phyloP scores from a whole-genome alignment of 2,113 vertebrate species.

The Pogona vitticeps region DNA sequence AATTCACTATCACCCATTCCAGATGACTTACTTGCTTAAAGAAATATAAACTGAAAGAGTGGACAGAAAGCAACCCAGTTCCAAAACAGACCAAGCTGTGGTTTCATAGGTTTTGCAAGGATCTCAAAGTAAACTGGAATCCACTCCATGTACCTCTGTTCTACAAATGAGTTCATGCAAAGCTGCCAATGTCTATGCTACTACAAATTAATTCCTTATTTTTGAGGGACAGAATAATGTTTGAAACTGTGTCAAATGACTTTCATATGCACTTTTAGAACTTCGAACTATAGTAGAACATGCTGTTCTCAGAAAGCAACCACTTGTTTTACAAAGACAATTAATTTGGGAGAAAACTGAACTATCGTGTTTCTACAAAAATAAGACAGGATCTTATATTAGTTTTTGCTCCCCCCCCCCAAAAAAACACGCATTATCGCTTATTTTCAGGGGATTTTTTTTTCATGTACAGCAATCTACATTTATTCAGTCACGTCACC shows the following conservation, averaged over 20 bases:
- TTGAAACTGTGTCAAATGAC: conserved; percentile 14
- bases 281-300: not conserved
- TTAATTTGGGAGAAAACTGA: too few species aligned
- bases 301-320: conserved; percentile 2
- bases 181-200: not conserved
- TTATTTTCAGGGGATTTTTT: too few species aligned
- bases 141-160: not conserved
- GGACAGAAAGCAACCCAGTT: not conserved
- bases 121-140: not conserved
- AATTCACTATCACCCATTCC: not conserved
- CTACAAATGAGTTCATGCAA: not conserved
- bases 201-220: conserved; percentile 4
- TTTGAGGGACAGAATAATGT: not conserved
- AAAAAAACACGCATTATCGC: too few species aligned
- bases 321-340: conserved; percentile 18
- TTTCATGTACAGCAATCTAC: too few species aligned
- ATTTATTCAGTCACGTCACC: too few species aligned
- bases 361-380: too few species aligned
- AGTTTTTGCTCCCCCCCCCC: too few species aligned
- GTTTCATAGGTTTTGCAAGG: not conserved
- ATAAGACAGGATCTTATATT: too few species aligned
- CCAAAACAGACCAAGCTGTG: not conserved
- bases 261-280: conserved; percentile 27
- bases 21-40: not conserved
- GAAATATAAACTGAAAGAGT: not conserved